Conservation (phyloP, 2,797 vertebrate genomes). For the Glossophaga mutica region DNA sequence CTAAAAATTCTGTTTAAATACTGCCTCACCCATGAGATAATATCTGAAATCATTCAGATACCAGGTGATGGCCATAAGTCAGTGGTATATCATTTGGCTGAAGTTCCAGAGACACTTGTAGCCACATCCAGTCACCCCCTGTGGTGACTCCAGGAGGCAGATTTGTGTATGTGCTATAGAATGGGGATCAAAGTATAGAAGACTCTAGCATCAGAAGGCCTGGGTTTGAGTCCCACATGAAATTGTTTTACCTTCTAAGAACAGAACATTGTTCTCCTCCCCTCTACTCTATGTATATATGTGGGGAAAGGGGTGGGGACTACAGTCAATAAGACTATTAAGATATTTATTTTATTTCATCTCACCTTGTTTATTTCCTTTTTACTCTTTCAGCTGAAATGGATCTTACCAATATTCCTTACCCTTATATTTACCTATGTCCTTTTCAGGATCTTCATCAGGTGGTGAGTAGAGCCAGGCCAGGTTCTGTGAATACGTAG, state of each 20-base stretch:
- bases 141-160: background rate
- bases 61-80: background rate
- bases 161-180: background rate
- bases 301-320: rapidly evolving
- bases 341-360: background rate
- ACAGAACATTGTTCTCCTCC: background rate
- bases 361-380: background rate
- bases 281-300: background rate
- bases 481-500: background rate
- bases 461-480: background rate
- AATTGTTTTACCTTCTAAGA: background rate
- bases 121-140: background rate
- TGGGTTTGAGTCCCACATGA: background rate
- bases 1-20: background rate
- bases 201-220: background rate
- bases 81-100: background rate
- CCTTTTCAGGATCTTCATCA: background rate
- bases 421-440: background rate
- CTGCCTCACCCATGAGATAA: background rate
- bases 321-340: background rate
- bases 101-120: background rate
- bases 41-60: background rate
- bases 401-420: background rate
- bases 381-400: background rate
- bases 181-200: background rate